A percentile compares a stretch with the other conserved stretches of the same genome.
Conservation (phyloP, 2,113 vertebrate genomes). For the Archocentrus centrarchus region DNA sequence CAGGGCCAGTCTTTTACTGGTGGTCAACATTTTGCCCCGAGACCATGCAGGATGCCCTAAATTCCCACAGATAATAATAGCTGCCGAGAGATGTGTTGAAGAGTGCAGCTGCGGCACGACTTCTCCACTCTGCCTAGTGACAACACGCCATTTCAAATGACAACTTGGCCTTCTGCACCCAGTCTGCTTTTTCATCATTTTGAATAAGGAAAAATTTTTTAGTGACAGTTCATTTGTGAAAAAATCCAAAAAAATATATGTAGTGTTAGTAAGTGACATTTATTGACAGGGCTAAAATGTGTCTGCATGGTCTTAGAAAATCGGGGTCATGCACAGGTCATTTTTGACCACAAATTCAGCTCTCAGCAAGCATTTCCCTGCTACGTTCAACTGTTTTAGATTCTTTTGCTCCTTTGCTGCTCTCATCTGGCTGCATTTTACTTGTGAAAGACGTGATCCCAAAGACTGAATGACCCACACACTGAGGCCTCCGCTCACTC, state of each 20-base stretch:
- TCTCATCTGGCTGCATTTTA: slow-evolving; percentile 41
- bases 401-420: slow-evolving; percentile 33
- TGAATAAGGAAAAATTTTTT: not conserved
- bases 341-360: slow-evolving; percentile 4
- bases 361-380: slow-evolving; percentile 1
- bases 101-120: slow-evolving; percentile 45
- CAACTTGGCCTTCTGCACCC: slow-evolving; percentile 11
- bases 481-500: slow-evolving; percentile 19
- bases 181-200: not conserved
- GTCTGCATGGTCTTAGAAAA: slow-evolving; percentile 16
- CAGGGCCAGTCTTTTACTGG: slow-evolving; percentile 59
- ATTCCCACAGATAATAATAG: slow-evolving; percentile 81
- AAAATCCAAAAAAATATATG: not conserved
- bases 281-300: slow-evolving; percentile 5
- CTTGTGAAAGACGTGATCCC: slow-evolving; percentile 57
- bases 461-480: slow-evolving; percentile 33
- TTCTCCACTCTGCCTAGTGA: slow-evolving; percentile 34
- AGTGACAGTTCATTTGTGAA: not conserved
- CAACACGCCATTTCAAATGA: slow-evolving; percentile 27
- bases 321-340: slow-evolving; percentile 12
- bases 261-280: not conserved
- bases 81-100: slow-evolving; percentile 50
- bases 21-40: slow-evolving; percentile 59
- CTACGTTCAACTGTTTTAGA: slow-evolving; percentile 21
- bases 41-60: slow-evolving; percentile 67